Evolutionary conservation across 30 jellyfish, hydroid and myxozoan species (phyloP).

Genomic region (Cassiopea xamachana): DNA sequence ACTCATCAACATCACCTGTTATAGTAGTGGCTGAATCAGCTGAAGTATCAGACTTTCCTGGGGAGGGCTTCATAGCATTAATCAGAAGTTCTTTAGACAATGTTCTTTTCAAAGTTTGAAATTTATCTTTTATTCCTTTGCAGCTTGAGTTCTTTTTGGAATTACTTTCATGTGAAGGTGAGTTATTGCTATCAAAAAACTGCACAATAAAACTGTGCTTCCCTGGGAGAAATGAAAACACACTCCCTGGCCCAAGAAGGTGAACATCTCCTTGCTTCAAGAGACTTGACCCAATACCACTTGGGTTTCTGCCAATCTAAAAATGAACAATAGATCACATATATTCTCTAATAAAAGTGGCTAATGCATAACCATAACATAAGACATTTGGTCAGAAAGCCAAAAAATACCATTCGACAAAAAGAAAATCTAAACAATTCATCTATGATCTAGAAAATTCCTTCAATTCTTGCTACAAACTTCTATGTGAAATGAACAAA

Average conservation of each 20-base stretch:
- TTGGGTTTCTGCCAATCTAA: slow-evolving; percentile 76
- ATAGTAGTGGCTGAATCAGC: neutral
- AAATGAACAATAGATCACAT: neutral
- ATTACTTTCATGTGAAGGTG: slow-evolving; percentile 11
- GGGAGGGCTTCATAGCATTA: neutral
- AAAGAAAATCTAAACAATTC: too few relatives aligned
- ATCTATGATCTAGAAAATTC: too few relatives aligned
- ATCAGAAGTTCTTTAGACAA: slow-evolving; percentile 5
- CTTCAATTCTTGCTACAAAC: too few relatives aligned
- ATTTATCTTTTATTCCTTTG: slow-evolving; percentile 6
- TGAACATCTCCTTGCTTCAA: slow-evolving; percentile 48
- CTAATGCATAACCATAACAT: too few relatives aligned
- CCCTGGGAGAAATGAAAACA: slow-evolving; percentile 61
- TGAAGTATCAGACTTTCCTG: neutral
- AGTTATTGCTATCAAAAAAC: slow-evolving; percentile 45
- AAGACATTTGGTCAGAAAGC: too few relatives aligned
- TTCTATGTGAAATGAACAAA: too few relatives aligned
- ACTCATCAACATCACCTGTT: neutral
- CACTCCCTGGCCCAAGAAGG: slow-evolving; percentile 65
- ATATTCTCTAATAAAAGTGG: too few relatives aligned
- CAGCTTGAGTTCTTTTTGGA: neutral
- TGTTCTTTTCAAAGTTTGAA: neutral
- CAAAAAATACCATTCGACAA: too few relatives aligned
- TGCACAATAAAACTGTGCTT: slow-evolving; percentile 74
- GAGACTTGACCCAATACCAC: slow-evolving; percentile 70